phyloP scores from a whole-genome alignment of 2,888 invertebrate genomes.

The Ypsolopha sequella region DNA sequence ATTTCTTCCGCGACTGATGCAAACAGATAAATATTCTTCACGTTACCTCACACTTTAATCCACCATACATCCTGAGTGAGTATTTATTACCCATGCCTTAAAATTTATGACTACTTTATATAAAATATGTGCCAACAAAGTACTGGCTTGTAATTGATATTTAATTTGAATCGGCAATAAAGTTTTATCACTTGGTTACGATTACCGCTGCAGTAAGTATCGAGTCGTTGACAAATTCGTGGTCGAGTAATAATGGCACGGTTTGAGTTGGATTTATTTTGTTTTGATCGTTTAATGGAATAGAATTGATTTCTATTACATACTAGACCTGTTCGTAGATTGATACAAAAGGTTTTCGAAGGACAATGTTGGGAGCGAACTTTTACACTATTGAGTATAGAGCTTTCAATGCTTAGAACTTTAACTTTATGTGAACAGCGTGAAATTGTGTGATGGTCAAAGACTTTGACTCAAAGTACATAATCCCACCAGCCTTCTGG shows the following conservation, averaged over 20 bases:
- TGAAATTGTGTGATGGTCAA: too few relatives aligned
- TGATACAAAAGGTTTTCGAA: too few relatives aligned
- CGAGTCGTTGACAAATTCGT: not conserved
- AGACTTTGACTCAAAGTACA: too few relatives aligned
- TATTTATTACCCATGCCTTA: not conserved
- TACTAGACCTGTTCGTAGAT: too few relatives aligned
- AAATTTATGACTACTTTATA: slow-evolving; percentile 2
- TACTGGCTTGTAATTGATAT: slow-evolving; percentile 2
- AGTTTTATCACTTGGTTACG: slow-evolving; percentile 1
- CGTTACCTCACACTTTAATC: not conserved
- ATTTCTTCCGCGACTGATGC: too few relatives aligned
- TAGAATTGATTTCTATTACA: not conserved
- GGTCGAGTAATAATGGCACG: not conserved
- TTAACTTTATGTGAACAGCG: too few relatives aligned
- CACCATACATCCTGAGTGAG: not conserved
- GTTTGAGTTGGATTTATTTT: not conserved
- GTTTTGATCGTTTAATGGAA: not conserved
- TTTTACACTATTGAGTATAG: too few relatives aligned
- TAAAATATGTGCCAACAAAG: not conserved
- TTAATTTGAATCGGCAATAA: slow-evolving; percentile 1
- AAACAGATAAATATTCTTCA: not conserved
- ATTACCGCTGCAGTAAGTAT: not conserved
- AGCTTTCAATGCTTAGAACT: too few relatives aligned
- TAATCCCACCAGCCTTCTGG: too few relatives aligned
- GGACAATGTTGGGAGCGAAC: too few relatives aligned